Evolutionary conservation across 2,888 invertebrate species (phyloP).

Genomic region (Melitaea athalia): DNA sequence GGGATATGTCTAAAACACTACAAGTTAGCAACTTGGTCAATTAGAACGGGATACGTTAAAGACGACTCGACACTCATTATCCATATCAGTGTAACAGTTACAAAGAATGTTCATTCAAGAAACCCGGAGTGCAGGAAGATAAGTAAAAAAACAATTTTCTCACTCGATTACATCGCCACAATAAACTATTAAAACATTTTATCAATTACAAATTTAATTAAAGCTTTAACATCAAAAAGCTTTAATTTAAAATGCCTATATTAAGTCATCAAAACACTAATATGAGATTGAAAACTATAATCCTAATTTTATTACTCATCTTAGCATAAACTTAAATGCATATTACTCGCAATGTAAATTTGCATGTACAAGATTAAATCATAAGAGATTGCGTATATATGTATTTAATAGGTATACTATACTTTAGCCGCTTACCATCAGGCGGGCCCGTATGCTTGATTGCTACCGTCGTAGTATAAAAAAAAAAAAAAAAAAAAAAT

Average conservation of each 20-base stretch:
- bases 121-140: slow-evolving; percentile 5
- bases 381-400: too few species aligned
- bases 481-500: too few species aligned
- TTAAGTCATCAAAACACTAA: not conserved
- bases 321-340: too few species aligned
- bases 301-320: too few species aligned
- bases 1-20: slow-evolving; percentile 17
- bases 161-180: slow-evolving; percentile 5
- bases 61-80: slow-evolving; percentile 29
- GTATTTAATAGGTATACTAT: too few species aligned
- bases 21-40: slow-evolving; percentile 17
- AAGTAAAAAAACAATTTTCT: slow-evolving; percentile 12
- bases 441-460: too few species aligned
- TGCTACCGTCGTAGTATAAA: too few species aligned
- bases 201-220: too few species aligned
- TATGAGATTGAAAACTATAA: not conserved
- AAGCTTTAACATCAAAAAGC: not conserved
- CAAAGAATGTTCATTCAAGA: slow-evolving; percentile 37
- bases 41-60: slow-evolving; percentile 20
- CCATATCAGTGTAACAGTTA: slow-evolving; percentile 36
- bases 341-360: too few species aligned
- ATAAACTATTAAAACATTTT: slow-evolving; percentile 5
- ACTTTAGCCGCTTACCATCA: too few species aligned
- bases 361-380: too few species aligned
- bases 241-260: not conserved